These are phyloP conservation scores for Apotomis turbidana DNA, from an alignment of 2,888 invertebrate genomes.

Conservation along the genomic window DNA sequence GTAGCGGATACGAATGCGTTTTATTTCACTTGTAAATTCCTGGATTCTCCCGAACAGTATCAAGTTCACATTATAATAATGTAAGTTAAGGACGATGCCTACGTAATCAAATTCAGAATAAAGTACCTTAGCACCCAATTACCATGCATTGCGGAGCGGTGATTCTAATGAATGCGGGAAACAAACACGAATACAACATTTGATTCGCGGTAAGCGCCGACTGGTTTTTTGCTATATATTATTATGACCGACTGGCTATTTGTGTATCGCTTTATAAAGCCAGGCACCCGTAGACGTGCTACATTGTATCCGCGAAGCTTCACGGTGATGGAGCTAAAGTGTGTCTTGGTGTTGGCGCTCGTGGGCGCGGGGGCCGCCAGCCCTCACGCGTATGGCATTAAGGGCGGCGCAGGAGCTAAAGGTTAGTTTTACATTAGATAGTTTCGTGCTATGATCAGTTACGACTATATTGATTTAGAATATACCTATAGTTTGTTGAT, in stretches of 20 bases:
- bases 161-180: constrained; percentile 61
- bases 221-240: constrained; percentile 74
- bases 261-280: constrained; percentile 80
- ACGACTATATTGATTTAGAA: too few relatives aligned
- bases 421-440: constrained; percentile 56
- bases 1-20: background rate
- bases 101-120: constrained; percentile 59
- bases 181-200: constrained; percentile 69
- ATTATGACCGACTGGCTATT: constrained; percentile 69
- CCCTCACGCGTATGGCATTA: constrained; percentile 74
- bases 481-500: background rate
- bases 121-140: constrained; percentile 50
- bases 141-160: constrained; percentile 54
- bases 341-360: constrained; percentile 64
- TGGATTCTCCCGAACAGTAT: constrained; percentile 2
- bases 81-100: constrained; percentile 49
- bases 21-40: constrained; percentile 12
- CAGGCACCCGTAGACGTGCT: constrained; percentile 62
- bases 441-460: background rate
- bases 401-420: constrained; percentile 69
- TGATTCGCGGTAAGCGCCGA: constrained; percentile 71
- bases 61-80: constrained; percentile 31
- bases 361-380: constrained; percentile 62
- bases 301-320: constrained; percentile 75
- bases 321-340: constrained; percentile 74